Evolutionary conservation across 2,888 invertebrate genomes (phyloP), one percentile per base, ranked within the genome.

Genomic region (Cynaeus angustus): DNA sequence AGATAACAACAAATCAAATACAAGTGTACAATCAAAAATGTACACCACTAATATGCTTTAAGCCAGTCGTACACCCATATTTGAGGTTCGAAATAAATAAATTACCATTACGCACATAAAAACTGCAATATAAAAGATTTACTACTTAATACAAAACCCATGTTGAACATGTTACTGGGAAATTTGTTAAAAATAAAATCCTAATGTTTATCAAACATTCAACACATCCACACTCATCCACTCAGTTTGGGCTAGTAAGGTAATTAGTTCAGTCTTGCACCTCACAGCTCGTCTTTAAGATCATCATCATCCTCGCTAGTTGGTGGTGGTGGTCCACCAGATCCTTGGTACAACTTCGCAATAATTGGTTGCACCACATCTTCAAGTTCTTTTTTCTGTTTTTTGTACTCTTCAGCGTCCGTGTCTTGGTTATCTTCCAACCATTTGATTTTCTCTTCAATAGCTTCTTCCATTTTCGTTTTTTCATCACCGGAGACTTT

Each of bases 381-480:
- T 84, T 98, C 97, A 56, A 99, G 88, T 76, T 96, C 93, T 85
- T 98, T 98, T 92, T 95, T 98, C 84, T 98, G 96, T 82, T 93
- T 93, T 85, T 96, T 96, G 87, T 94, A 95, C 69, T 97, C 96
- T 78, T 97, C 96, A 0, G 93, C 89, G 71, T 97, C 97, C 0
- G 95, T 94, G 80, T 97, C 97, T 80, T 93, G 93, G 86, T 99
- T 98, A 77, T 94, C 93, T 85, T 99, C 98, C 74, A 99, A 88
- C 99, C 99, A 99, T 82, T 98, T 97, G 85, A 99, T 98, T 75
- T 96, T 93, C 78, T 96, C 97, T 70, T 98, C 97, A 75, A 99
- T 94, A n/a, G 95, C 96, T 79, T 94, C 92, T 83, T 98, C 97
- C 91, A 99, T 95, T 82, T 95, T 98, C 4, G 92, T 87, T 85